A percentile compares a stretch with the other conserved stretches of the same genome.
These are phyloP conservation scores for Littorina saxatilis DNA, from an alignment of 1,140 invertebrate genomes.

Conservation along the genomic window DNA sequence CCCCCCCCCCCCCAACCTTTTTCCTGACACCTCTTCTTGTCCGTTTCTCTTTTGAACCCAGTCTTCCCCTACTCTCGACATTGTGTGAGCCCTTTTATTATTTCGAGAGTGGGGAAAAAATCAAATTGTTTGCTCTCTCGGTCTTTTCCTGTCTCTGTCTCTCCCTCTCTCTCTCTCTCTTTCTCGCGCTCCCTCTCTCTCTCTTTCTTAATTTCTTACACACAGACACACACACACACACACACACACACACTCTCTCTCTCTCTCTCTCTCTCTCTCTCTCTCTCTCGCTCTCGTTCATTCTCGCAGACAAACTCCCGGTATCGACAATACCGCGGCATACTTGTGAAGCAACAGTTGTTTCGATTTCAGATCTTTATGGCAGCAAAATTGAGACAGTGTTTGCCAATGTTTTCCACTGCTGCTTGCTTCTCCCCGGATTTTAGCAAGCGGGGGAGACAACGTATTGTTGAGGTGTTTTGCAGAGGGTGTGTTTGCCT, in stretches of 20 bases:
- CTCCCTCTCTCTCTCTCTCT: background rate
- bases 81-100: no score
- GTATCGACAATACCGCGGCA: background rate
- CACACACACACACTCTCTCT: background rate
- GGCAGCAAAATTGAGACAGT: background rate
- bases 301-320: background rate
- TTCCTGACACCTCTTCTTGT: background rate
- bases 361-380: background rate
- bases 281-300: no score
- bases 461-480: no score
- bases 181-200: background rate
- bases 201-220: no score
- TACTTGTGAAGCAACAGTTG: constrained; percentile 16
- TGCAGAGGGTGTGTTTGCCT: background rate
- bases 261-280: background rate
- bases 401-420: constrained; percentile 1
- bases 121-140: background rate
- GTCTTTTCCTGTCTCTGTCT: background rate
- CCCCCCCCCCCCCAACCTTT: background rate
- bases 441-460: no score
- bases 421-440: background rate
- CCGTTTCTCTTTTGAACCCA: no score
- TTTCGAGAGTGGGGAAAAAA: no score
- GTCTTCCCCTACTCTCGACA: no score
- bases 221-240: no score